Conservation (phyloP, 2,888 invertebrate species). For the Eristalis arbustorum region DNA sequence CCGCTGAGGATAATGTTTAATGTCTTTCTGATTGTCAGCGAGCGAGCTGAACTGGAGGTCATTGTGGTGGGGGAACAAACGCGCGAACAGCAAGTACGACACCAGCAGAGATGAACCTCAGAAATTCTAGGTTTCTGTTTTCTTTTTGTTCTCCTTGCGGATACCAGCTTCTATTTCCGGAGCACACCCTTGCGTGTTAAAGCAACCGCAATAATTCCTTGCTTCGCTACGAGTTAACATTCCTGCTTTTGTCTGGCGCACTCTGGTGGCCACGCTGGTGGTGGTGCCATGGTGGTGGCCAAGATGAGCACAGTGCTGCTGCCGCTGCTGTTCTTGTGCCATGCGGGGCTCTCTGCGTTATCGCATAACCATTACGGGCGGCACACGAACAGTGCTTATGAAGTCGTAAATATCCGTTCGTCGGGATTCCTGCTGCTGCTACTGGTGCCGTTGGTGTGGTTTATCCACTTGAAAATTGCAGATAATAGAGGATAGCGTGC, state of each 20-base stretch:
- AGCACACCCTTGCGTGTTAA: slow-evolving; percentile 21
- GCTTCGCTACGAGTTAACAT: slow-evolving; percentile 34
- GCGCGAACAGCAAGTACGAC: background rate
- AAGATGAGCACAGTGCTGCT: slow-evolving; percentile 27
- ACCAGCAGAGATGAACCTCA: slow-evolving; percentile 13
- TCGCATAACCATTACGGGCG: slow-evolving; percentile 52
- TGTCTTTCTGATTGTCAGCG: slow-evolving; percentile 64
- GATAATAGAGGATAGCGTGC: slow-evolving; percentile 60
- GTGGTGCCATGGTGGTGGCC: slow-evolving; percentile 10
- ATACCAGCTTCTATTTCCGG: slow-evolving; percentile 21
- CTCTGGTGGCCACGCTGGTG: background rate
- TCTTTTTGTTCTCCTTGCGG: background rate
- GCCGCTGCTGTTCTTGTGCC: slow-evolving; percentile 12
- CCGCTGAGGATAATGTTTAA: slow-evolving; percentile 50
- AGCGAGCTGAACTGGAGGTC: slow-evolving; percentile 12
- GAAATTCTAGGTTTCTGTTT: slow-evolving; percentile 3
- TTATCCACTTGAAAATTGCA: slow-evolving; percentile 58
- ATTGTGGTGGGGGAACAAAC: background rate
- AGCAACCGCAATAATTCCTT: slow-evolving; percentile 55
- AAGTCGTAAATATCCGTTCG: slow-evolving; percentile 60
- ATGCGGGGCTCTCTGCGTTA: slow-evolving; percentile 37
- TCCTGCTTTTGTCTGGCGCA: slow-evolving; percentile 1
- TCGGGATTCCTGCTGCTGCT: slow-evolving; percentile 33
- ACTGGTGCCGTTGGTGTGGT: slow-evolving; percentile 13
- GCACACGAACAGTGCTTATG: slow-evolving; percentile 59